Conservation (phyloP, 1,140 invertebrate species). For the Dryas iulia region DNA sequence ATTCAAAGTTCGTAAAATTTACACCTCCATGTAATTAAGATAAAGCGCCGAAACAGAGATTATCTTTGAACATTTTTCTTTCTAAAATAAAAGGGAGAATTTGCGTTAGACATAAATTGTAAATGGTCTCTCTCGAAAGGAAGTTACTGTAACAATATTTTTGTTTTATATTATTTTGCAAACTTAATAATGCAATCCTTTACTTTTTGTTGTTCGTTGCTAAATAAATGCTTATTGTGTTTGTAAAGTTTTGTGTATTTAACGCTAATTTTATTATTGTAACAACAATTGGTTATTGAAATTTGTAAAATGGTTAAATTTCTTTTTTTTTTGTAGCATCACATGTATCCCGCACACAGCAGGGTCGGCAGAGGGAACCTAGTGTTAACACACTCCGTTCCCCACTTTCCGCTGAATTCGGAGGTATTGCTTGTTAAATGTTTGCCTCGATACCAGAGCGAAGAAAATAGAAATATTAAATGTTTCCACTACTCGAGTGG, state of each 20-base stretch:
- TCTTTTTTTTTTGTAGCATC: too few relatives aligned
- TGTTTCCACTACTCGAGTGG: too few relatives aligned
- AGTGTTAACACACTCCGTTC: too few relatives aligned
- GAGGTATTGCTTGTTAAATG: too few relatives aligned
- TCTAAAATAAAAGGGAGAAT: constrained; percentile 39
- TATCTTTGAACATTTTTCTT: constrained; percentile 26
- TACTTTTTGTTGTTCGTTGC: neutral
- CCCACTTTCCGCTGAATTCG: too few relatives aligned
- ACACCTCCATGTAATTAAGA: constrained; percentile 43
- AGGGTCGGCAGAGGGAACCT: too few relatives aligned
- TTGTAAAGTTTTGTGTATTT: neutral
- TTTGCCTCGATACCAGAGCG: too few relatives aligned
- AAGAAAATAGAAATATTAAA: too few relatives aligned
- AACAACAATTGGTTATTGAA: neutral
- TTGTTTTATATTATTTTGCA: neutral
- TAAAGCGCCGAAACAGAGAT: constrained; percentile 26
- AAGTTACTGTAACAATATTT: neutral
- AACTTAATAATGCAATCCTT: neutral
- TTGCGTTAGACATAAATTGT: constrained; percentile 28
- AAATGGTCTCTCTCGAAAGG: neutral
- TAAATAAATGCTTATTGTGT: neutral
- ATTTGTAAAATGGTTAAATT: too few relatives aligned
- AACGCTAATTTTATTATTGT: too few relatives aligned
- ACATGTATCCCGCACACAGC: too few relatives aligned
- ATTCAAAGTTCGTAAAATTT: constrained; percentile 28